A percentile compares a stretch with the other conserved stretches of the same genome.
These are phyloP conservation scores for Pterocles gutturalis DNA, from an alignment of 2,113 vertebrate genomes.

Conservation along the genomic window DNA sequence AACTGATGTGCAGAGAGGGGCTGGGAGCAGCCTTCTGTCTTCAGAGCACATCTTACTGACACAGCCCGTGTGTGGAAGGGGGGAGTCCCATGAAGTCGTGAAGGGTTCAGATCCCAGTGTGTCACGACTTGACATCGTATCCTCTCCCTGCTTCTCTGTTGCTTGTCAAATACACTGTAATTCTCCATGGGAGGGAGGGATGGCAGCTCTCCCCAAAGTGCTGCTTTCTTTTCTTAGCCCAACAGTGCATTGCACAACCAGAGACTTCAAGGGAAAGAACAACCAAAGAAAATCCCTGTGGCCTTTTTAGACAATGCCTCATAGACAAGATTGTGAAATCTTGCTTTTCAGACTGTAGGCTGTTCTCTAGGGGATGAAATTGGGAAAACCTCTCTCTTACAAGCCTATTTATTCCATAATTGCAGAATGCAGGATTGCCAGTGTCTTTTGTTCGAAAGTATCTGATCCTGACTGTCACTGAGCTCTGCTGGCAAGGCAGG, in stretches of 20 bases:
- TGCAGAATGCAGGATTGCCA: not conserved
- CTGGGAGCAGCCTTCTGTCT: not conserved
- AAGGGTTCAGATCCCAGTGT: not conserved
- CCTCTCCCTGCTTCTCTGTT: not conserved
- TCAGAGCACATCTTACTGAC: not conserved
- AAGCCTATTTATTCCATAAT: not conserved
- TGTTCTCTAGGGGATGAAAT: not conserved
- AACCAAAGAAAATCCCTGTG: not conserved
- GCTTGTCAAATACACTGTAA: rapidly evolving
- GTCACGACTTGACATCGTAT: rapidly evolving
- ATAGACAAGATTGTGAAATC: not conserved
- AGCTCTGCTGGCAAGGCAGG: not conserved
- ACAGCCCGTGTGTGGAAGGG: rapidly evolving
- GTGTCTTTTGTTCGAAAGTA: not conserved
- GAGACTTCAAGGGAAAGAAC: not conserved
- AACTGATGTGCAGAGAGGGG: not conserved
- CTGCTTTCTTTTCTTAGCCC: not conserved
- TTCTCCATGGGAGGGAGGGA: not conserved
- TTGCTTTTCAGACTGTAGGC: not conserved
- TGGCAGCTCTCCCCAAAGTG: not conserved
- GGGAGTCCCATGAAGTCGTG: rapidly evolving
- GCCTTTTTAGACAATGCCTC: not conserved
- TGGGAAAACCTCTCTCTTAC: not conserved
- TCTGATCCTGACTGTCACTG: not conserved
- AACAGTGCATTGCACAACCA: not conserved